Base-by-base conservation (phyloP, 2,113 vertebrate species). In the Meleagris gallopavo region DNA sequence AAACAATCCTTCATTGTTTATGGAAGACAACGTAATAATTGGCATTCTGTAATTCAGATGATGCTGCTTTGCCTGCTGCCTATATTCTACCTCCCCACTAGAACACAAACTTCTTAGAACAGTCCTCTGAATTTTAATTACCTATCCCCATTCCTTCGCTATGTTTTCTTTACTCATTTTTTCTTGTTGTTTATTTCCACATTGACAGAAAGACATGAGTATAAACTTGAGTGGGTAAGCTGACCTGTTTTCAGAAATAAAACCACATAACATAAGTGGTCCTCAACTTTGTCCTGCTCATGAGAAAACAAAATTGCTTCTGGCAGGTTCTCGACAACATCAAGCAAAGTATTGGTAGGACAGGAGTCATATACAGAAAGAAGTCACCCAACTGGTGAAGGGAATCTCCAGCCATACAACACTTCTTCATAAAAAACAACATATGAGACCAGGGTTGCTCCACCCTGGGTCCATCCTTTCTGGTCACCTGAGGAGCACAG, bases 151-250 rank as follows among this genome's bases (percentile, higher is more conserved):
- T 81, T 70, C 6, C 21, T 65, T 25, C 73, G 12, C 7, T 67
- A 85, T 71, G 2, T 4, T 78, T 89, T 3, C 4, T 48, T 91
- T 74, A 10, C 58, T 85, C 14, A 50, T 38, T 34, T 4, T 1
- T 8, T 58, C 7, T 46, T 65, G 20, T 41, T 76, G 50, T 50
- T 50, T 45, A 14, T 69, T 73, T 76, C 64, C 32, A 84, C 21
- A 24, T 0, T 46, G 21, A 27, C 9, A 43, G 46, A 83, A 85
- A 54, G 61, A 2, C 11, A 67, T 0, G 9, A 27, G 5, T 20
- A 45, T 24, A 52, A 86, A 72, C 27, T 27, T 12, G 2, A 13
- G 5, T 0, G 0, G 13, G 9, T 17, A 52, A 74, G 25, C 3
- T 45, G 8, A 2, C 60, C 45, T 65, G 2, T 71, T 85, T 82